Evolutionary conservation across 2,113 vertebrate genomes (phyloP).

Genomic region (Festucalex cinctus): DNA sequence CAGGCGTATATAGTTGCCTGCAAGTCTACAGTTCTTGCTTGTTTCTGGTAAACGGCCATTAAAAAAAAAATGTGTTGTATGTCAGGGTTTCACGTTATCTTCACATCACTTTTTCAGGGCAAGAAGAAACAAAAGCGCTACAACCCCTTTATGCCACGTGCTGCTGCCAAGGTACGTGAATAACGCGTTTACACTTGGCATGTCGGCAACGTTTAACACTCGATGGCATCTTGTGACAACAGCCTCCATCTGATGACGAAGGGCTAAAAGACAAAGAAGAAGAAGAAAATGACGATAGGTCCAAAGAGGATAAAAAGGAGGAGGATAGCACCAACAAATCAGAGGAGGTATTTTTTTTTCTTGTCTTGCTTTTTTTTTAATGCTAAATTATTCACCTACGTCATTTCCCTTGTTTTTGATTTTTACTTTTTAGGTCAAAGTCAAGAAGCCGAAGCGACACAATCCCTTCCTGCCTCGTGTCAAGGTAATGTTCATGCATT

Average conservation of each 20-base stretch:
- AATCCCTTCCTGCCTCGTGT: conserved; percentile 62
- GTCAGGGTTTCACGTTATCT: background rate
- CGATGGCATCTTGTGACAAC: background rate
- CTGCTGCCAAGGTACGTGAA: conserved; percentile 13
- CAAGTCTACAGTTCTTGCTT: too few species aligned
- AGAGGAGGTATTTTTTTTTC: conserved; percentile 19
- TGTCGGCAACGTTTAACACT: background rate
- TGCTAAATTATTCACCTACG: background rate
- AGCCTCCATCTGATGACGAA: conserved; percentile 50
- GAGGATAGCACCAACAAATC: conserved; percentile 26
- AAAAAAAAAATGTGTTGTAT: background rate
- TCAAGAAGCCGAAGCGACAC: conserved; percentile 46
- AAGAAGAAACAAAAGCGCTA: conserved; percentile 39
- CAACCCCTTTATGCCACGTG: conserved; percentile 37
- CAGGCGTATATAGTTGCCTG: too few species aligned
- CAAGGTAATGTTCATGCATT: conserved; percentile 46
- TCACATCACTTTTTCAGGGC: conserved; percentile 8
- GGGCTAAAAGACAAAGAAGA: conserved; percentile 27
- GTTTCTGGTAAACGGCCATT: too few species aligned
- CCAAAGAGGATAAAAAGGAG: conserved; percentile 32
- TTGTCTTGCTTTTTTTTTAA: conserved; percentile 1
- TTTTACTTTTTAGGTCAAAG: conserved; percentile 39
- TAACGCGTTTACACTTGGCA: background rate
- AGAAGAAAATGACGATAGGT: conserved; percentile 23
- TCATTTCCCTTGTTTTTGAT: background rate